Evolutionary conservation across 2,797 vertebrate species (phyloP).

Genomic region (Brotula barbata): DNA sequence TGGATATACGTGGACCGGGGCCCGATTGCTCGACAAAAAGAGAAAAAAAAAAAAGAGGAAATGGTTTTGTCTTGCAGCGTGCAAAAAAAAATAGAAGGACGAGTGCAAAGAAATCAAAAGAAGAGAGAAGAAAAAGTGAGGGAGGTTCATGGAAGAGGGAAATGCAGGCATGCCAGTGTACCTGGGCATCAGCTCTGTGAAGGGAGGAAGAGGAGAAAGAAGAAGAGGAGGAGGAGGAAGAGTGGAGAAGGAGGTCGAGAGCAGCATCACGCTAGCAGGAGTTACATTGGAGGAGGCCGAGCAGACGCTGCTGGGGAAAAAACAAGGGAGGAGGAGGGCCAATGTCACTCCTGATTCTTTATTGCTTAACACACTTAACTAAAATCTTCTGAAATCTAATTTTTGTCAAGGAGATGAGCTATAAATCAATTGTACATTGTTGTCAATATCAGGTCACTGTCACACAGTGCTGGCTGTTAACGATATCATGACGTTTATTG

Average conservation of each 20-base stretch:
- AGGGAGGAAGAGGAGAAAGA: constrained; percentile 73
- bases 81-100: constrained; percentile 18
- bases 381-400: too few relatives aligned
- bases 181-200: constrained; percentile 78
- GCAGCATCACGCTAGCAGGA: constrained; percentile 79
- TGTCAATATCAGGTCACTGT: background rate
- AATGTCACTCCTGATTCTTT: constrained; percentile 50
- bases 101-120: constrained; percentile 13
- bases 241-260: constrained; percentile 80
- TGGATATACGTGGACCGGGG: constrained; percentile 26
- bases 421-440: too few relatives aligned
- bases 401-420: too few relatives aligned
- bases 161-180: constrained; percentile 75
- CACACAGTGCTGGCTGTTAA: too few relatives aligned
- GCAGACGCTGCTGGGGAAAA: constrained; percentile 74
- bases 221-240: constrained; percentile 80
- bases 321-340: constrained; percentile 45
- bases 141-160: background rate
- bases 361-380: constrained; percentile 6
- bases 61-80: constrained; percentile 8
- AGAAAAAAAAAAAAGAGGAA: background rate
- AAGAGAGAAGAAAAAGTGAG: background rate
- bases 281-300: constrained; percentile 77
- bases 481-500: background rate
- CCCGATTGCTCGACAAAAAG: constrained; percentile 29